Evolutionary conservation across 2,888 invertebrate genomes (phyloP), one percentile per base, ranked within the genome.

Genomic region (Globia sparganii): DNA sequence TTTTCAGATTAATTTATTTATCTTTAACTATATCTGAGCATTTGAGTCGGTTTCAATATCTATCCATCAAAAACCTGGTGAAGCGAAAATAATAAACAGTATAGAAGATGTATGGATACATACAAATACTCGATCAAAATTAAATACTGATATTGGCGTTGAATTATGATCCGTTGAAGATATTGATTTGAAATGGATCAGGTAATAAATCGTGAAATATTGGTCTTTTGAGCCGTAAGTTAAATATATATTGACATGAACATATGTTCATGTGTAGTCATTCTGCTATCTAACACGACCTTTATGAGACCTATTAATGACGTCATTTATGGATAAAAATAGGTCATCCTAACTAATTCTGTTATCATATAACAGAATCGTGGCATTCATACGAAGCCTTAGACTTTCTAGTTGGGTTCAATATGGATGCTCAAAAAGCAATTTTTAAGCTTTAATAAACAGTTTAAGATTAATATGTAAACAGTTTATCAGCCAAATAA

Each of bases 161-260:
- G 34, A 62, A 9, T 58, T 49, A 80, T 67, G 34, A 43, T 49
- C 25, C n/a, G 15, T 15, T 71, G 11, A 61, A 56, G 46, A 71
- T 62, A 4, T 34, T 49, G 13, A 43, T 61, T 56, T 34, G 28
- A 37, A 61, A 65, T 43, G 13, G 15, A 62, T 66, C 46, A 58
- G 21, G 31, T n/a, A n/a, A 9, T 64, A 11, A 31, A 43, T 4
- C n/a, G 18, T 61, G 3, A 67, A 67, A n/a, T 49, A 59, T 21
- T 59, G 15, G 37, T 15, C 1, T 11, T 59, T 37, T 13, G 0
- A 21, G 31, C 1, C 5, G 13, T 37, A 21, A 1, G 6, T 13
- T 5, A 4, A 13, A 62, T 37, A 1, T 53, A n/a, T n/a, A n/a
- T n/a, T n/a, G n/a, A n/a, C n/a, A n/a, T n/a, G n/a, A n/a, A n/a